phyloP scores from a whole-genome alignment of 2,113 vertebrate species.

The Bothrops jararaca region DNA sequence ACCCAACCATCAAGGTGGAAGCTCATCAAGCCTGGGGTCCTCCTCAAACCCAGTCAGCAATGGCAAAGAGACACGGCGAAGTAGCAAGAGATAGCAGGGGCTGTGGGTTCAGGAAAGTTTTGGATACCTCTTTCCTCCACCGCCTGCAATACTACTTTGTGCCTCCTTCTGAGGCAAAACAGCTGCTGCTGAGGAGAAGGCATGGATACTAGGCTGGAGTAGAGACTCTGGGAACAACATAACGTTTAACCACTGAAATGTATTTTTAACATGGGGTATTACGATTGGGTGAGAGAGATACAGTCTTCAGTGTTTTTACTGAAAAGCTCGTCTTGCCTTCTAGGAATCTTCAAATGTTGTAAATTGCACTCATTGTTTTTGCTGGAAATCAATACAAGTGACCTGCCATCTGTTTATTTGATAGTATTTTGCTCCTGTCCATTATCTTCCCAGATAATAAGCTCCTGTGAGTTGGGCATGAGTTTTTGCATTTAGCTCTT shows the following conservation, averaged over 20 bases:
- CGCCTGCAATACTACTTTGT: background rate
- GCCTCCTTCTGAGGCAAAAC: background rate
- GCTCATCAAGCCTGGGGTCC: constrained; percentile 46
- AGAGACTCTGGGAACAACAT: background rate
- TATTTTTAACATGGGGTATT: constrained; percentile 1
- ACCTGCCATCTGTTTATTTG: background rate
- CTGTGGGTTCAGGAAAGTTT: background rate
- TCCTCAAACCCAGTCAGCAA: constrained; percentile 70
- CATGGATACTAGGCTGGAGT: background rate
- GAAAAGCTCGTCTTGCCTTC: background rate
- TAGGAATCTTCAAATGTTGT: background rate
- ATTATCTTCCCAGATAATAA: background rate
- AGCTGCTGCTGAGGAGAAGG: background rate
- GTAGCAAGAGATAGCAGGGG: constrained; percentile 74
- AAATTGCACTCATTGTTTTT: background rate
- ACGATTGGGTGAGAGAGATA: background rate
- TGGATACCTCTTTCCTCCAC: background rate
- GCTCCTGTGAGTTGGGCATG: background rate
- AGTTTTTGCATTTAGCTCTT: background rate
- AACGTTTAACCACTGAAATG: background rate
- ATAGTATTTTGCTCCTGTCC: background rate
- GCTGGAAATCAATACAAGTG: background rate
- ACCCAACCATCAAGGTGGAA: constrained; percentile 61
- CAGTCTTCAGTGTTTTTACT: background rate
- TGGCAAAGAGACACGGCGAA: constrained; percentile 78